Conservation (phyloP, 1,140 invertebrate species). For the Lordiphosa collinella region DNA sequence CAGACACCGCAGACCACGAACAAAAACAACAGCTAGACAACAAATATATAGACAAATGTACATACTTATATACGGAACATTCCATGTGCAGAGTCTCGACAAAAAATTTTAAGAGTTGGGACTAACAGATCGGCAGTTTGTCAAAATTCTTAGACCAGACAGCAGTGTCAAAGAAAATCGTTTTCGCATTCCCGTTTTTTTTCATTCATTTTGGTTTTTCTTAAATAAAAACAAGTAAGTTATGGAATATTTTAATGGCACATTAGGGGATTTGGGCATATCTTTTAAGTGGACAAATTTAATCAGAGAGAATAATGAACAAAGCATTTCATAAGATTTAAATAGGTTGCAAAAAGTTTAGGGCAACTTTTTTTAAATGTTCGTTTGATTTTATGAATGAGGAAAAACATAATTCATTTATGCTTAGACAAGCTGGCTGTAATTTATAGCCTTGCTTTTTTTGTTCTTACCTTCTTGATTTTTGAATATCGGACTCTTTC, state of each 20-base stretch:
- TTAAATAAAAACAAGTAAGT: constrained; percentile 34
- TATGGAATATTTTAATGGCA: constrained; percentile 70
- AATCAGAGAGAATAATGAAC: constrained; percentile 24
- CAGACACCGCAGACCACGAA: neutral
- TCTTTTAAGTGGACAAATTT: constrained; percentile 59
- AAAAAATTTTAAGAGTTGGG: constrained; percentile 27
- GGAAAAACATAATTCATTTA: constrained; percentile 1
- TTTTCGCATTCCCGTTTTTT: neutral
- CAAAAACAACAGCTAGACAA: constrained; percentile 1
- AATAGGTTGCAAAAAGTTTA: neutral
- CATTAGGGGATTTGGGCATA: constrained; percentile 60
- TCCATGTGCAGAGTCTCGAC: neutral
- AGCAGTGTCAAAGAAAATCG: constrained; percentile 46
- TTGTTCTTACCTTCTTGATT: constrained; percentile 22
- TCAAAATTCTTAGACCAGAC: constrained; percentile 60
- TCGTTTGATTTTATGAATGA: neutral
- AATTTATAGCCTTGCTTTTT: constrained; percentile 56
- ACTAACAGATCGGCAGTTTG: constrained; percentile 61
- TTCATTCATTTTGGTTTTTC: too few species aligned
- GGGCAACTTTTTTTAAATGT: neutral
- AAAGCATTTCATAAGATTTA: neutral
- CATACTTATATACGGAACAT: neutral
- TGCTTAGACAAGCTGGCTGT: constrained; percentile 25
- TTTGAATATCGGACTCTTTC: constrained; percentile 25
- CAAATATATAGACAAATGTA: neutral